Base-by-base conservation (phyloP, 2,113 vertebrate genomes). In the Ranitomeya imitator region DNA sequence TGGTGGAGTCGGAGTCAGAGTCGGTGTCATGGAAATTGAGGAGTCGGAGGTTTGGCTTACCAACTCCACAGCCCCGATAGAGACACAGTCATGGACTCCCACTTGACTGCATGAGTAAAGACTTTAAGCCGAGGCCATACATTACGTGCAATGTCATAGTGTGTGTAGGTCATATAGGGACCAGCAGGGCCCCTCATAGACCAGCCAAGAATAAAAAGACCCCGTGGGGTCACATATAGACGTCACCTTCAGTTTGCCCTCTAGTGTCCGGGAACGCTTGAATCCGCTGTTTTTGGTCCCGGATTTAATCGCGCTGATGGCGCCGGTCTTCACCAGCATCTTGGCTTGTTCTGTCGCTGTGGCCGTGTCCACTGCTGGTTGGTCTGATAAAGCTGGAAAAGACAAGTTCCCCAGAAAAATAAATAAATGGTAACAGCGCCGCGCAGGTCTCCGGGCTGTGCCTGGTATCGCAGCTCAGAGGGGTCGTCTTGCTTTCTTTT, bases 271-370 rank as follows among this genome's bases (percentile, higher is more conserved):
- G 23, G 97, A 98, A 12, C 97, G 96, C 91, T 98, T 98, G 91
- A 98, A 98, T 45, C 97, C 97, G 0, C 96, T 98, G 93, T 97
- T 98, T 92, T 98, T 98, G 92, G 96, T 98, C 89, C 98, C 97
- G 0, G 97, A 97, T 88, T 97, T 98, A 91, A 98, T 98, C 89
- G 97, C 97, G 57, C 97, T 98, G 90, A 98, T 98, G 65, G 97
- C 97, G 12, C 97, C 97, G 0, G 96, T 96, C 90, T 98, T 98
- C 91, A 98, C 96, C 82, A 98, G 94, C 96, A 96, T 97, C 91
- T 98, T 98, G 5, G 97, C 97, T 91, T 98, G 97, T 83, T 98
- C 97, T 0, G 97, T 98, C 0, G 97, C 97, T 0, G 96, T 97
- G 11, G 97, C 97, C 0, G 97, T 97, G 92, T 98, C 97, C 90